phyloP scores from a whole-genome alignment of 2,797 vertebrate genomes.

The Hippoglossus hippoglossus region DNA sequence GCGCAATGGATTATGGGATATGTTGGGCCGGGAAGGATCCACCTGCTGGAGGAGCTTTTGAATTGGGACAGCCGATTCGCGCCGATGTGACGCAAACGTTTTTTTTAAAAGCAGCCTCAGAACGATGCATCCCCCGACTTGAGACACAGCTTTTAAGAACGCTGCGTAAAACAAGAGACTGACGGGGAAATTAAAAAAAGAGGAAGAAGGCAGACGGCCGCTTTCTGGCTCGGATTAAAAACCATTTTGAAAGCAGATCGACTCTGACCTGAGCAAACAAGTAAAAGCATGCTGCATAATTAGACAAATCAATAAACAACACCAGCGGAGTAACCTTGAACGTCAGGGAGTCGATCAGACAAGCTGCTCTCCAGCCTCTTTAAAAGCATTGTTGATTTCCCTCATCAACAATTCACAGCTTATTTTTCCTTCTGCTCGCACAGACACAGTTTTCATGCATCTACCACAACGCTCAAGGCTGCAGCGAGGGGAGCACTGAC shows the following conservation, averaged over 20 bases:
- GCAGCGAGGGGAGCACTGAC: no score
- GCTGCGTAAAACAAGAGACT: no score
- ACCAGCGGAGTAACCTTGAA: no score
- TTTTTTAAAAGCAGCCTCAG: no score
- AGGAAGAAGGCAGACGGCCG: not conserved
- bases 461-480: slow-evolving; percentile 17
- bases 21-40: no score
- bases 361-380: slow-evolving; percentile 22
- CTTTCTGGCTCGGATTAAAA: slow-evolving; percentile 34
- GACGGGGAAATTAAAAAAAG: no score
- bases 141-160: no score
- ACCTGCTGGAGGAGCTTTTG: no score
- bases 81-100: no score
- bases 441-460: slow-evolving; percentile 46
- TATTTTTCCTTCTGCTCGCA: not conserved
- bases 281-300: slow-evolving; percentile 63
- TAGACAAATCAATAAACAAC: slow-evolving; percentile 53
- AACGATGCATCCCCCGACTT: no score
- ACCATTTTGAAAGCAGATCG: slow-evolving; percentile 19
- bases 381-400: slow-evolving; percentile 59
- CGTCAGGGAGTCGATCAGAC: slow-evolving; percentile 1
- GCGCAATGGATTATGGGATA: no score
- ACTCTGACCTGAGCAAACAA: slow-evolving; percentile 48
- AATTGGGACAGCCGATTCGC: no score
- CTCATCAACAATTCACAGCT: slow-evolving; percentile 54